Base-by-base conservation (phyloP, 1,140 invertebrate genomes). In the Aphelenchoides fujianensis region DNA sequence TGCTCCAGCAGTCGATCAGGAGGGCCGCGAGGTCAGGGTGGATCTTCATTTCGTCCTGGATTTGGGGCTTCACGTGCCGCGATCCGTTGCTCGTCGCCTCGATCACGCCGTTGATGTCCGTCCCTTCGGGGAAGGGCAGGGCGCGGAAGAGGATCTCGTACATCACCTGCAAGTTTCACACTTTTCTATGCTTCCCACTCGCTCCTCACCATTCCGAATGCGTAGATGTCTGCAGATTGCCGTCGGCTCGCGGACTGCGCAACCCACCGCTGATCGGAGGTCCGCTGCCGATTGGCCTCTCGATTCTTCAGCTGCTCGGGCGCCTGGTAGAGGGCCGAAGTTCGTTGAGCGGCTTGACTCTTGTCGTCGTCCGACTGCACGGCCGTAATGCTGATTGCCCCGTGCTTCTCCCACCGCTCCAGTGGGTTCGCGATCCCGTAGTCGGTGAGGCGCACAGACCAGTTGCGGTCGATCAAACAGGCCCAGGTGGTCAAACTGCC, bases 391-490 rank as follows among this genome's bases (percentile, higher is more conserved):
- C 2, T 66, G 28, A 77, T 72, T 3, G 74, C 63, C 1, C 27
- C 77, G 52, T 82, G 62, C 52, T 83, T 84, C 59, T 78, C 71
- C 82, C 82, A 84, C 52, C 81, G 76, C 67, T 83, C 82, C 16
- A 83, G 37, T 31, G 76, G 74, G 66, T 81, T 82, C 16, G 79
- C 77, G 35, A 84, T 70, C 3, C 82, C 82, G 63, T 73, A 83
- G 71, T 83, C 82, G 0, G 83, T 80, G 32, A 83, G 63, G 12
- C 82, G 79, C 3, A 84, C 79, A 64, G 70, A 77, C 82, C 82
- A 83, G 55, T 84, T 84, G 48, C 82, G 35, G 63, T 83, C 82
- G 68, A 83, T 84, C 12, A 83, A 70, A 64, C 82, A 83, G 35
- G 74, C 67, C 73, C 78, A 79, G 16, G 82, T 76, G 16, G 77